Evolutionary conservation across 1,140 invertebrate genomes (phyloP).

Genomic region (Papilio helenus): DNA sequence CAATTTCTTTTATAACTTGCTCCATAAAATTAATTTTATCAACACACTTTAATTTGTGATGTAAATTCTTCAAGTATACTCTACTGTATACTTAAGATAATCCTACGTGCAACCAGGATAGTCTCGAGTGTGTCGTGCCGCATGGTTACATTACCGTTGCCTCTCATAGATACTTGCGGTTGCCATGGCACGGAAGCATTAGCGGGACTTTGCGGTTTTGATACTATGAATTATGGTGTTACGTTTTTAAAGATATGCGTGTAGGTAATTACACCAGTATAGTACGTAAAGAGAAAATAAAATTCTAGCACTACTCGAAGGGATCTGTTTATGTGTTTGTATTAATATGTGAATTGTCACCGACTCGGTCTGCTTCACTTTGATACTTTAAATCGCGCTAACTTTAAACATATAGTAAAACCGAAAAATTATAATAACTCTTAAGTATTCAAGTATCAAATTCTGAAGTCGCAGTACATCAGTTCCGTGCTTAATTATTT

Average conservation of each 20-base stretch:
- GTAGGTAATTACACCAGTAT: not conserved
- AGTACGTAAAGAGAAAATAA: not conserved
- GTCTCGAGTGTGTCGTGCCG: not conserved
- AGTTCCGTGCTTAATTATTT: slow-evolving; percentile 45
- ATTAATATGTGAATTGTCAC: too few relatives aligned
- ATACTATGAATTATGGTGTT: slow-evolving; percentile 18
- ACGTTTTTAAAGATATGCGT: not conserved
- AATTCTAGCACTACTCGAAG: too few relatives aligned
- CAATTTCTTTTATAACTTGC: not conserved
- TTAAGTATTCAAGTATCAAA: slow-evolving; percentile 23
- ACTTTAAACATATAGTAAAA: too few relatives aligned
- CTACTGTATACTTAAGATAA: not conserved
- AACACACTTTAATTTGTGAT: not conserved
- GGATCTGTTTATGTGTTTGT: too few relatives aligned
- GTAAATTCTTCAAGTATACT: not conserved
- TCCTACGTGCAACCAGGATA: not conserved
- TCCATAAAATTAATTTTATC: not conserved
- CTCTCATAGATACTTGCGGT: slow-evolving; percentile 36
- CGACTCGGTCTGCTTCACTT: too few relatives aligned
- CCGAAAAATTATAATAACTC: not conserved
- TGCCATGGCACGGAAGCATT: slow-evolving; percentile 13
- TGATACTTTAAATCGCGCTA: too few relatives aligned
- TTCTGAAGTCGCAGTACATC: slow-evolving; percentile 25
- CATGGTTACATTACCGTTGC: slow-evolving; percentile 17
- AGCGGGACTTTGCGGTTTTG: slow-evolving; percentile 33